Evolutionary conservation across 2,888 invertebrate genomes (phyloP).

Genomic region (Electrophaes corylata): DNA sequence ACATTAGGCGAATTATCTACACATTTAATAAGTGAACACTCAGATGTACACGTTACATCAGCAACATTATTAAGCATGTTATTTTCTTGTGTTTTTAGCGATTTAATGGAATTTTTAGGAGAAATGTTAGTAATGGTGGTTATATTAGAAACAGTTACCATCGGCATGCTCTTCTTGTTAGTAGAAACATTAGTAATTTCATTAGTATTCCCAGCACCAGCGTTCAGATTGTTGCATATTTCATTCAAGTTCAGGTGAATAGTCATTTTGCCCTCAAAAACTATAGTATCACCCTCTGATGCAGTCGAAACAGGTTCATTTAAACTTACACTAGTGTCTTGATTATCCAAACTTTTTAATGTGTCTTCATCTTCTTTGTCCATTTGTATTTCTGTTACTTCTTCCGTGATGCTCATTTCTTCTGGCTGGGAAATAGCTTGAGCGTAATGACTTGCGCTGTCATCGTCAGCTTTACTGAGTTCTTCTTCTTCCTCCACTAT

Average conservation of each 20-base stretch:
- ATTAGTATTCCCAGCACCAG: constrained; percentile 76
- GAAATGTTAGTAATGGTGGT: constrained; percentile 82
- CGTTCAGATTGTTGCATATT: constrained; percentile 75
- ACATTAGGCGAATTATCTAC: constrained; percentile 51
- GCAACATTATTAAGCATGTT: constrained; percentile 60
- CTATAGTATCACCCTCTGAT: constrained; percentile 80
- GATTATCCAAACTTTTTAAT: constrained; percentile 80
- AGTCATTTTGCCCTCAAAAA: constrained; percentile 83
- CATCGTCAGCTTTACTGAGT: constrained; percentile 69
- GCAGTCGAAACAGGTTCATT: constrained; percentile 76
- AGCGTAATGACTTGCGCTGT: constrained; percentile 75
- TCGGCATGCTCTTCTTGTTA: constrained; percentile 80
- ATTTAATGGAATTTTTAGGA: constrained; percentile 79
- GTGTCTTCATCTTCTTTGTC: constrained; percentile 82
- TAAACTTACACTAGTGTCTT: constrained; percentile 83
- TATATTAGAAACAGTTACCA: constrained; percentile 84
- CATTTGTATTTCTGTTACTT: constrained; percentile 78
- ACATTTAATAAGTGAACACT: constrained; percentile 56
- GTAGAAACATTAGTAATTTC: constrained; percentile 62
- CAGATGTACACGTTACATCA: constrained; percentile 60
- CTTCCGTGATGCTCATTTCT: constrained; percentile 73
- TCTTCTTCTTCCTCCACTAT: constrained; percentile 78
- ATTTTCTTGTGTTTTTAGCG: constrained; percentile 61
- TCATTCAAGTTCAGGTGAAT: constrained; percentile 82
- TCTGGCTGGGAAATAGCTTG: constrained; percentile 76